Evolutionary conservation across 2,113 vertebrate species (phyloP), one percentile per base, ranked within the genome.

Genomic region (Cyanoliseus patagonus): DNA sequence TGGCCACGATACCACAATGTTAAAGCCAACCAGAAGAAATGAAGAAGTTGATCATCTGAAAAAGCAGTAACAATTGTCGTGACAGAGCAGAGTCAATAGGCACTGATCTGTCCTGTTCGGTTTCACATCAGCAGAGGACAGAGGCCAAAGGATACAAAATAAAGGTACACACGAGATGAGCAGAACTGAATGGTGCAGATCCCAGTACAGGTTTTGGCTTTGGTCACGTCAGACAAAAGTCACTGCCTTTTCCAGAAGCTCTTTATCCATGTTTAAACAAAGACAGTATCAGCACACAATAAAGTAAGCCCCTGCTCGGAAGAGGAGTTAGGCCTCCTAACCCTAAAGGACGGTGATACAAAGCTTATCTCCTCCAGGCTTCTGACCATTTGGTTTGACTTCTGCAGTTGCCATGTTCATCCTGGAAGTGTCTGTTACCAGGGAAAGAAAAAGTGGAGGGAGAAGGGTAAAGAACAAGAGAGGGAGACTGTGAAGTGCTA

Each of bases 401-500:
- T 87, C 22, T 68, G 69, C 33, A 30, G 57, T 13, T 44, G 52
- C 23, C n/a, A 16, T 0, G 11, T n/a, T 88, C 53, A 62, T 27
- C 78, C 76, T 83, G 74, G 88, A 73, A 90, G 73, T 47, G 46
- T 59, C 82, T 66, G 44, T 28, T 46, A 33, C 25, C 77, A 79
- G 59, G 64, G 25, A 87, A 37, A 79, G 62, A 18, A 66, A 73
- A 42, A 23, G 52, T 9, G 47, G 44, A 75, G 67, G 39, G 42
- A 78, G 52, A 75, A 90, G 51, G 83, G 74, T n/a, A 11, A 61
- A 74, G 72, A 80, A 53, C 4, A 49, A 42, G 64, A 46, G 14
- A 52, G 23, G 78, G 69, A 70, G 92, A 62, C 70, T 77, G 33
- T 55, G 35, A 92, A 84, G 90, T 69, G 89, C 62, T 96, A 10